These are phyloP conservation scores for Clarias gariepinus DNA, from an alignment of 2,113 vertebrate genomes.

Conservation along the genomic window DNA sequence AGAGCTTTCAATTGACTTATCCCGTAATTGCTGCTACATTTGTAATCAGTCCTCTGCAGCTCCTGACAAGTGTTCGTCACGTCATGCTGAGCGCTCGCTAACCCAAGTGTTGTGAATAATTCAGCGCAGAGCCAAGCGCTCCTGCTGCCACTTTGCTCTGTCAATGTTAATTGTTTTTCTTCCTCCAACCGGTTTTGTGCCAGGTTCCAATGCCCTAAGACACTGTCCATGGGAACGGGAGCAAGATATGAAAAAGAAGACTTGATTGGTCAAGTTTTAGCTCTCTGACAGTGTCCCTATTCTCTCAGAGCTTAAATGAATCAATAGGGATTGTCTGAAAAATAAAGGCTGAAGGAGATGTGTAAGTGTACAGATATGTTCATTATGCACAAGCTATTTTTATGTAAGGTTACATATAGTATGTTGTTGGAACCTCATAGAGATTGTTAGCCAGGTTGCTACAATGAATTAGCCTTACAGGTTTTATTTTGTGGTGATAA, in stretches of 20 bases:
- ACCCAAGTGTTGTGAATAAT: slow-evolving; percentile 44
- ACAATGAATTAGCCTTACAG: not conserved
- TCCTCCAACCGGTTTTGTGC: slow-evolving; percentile 24
- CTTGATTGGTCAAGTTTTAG: slow-evolving; percentile 31
- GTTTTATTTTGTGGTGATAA: not conserved
- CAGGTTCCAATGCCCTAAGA: slow-evolving; percentile 19
- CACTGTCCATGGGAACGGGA: slow-evolving; percentile 6
- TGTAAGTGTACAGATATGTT: not conserved
- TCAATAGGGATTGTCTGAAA: not conserved
- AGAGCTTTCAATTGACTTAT: slow-evolving; percentile 4
- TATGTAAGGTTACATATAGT: not conserved
- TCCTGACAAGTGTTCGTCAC: slow-evolving; percentile 44
- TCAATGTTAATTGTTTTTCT: slow-evolving; percentile 53
- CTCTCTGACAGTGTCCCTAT: not conserved
- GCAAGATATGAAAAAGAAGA: slow-evolving; percentile 28
- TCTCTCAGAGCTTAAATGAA: not conserved
- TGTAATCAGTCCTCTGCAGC: slow-evolving; percentile 32
- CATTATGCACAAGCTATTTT: not conserved
- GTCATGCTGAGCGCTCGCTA: slow-evolving; percentile 10
- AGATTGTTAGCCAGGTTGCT: not conserved
- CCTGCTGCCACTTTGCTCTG: slow-evolving; percentile 45
- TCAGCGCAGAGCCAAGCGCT: slow-evolving; percentile 31
- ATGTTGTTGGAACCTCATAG: not conserved
- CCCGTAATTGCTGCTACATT: slow-evolving; percentile 35
- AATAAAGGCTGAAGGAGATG: not conserved